Percentiles rank a stretch among this genome's conserved stretches.
Evolutionary conservation across 2,797 vertebrate genomes (phyloP).

Genomic region (Arnoldichthys spilopterus): DNA sequence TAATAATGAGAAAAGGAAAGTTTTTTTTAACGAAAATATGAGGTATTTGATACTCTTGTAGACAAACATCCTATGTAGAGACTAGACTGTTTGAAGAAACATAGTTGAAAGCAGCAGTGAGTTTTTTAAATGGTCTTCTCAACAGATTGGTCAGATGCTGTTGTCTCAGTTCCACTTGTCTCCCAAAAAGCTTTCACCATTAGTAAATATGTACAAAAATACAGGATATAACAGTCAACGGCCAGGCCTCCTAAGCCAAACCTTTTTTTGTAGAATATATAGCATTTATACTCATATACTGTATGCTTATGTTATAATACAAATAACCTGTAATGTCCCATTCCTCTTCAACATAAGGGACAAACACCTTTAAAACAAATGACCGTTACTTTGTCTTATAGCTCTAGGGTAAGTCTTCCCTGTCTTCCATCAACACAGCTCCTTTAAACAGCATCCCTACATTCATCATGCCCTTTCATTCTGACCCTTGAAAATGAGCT

Average conservation of each 20-base stretch:
- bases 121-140: conserved; percentile 3
- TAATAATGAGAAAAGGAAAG: conserved; percentile 16
- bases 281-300: conserved; percentile 37
- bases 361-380: conserved; percentile 12
- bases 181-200: conserved; percentile 34
- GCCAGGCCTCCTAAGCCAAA: conserved; percentile 1
- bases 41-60: conserved; percentile 46
- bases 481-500: conserved; percentile 1
- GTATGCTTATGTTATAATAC: conserved; percentile 34
- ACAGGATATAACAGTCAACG: conserved; percentile 58
- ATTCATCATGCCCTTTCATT: background rate
- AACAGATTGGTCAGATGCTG: background rate
- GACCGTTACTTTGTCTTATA: background rate
- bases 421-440: background rate
- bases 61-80: conserved; percentile 12
- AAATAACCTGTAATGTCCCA: conserved; percentile 21
- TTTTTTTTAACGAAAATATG: conserved; percentile 16
- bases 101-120: conserved; percentile 3
- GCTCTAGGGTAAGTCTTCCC: background rate
- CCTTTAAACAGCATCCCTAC: background rate
- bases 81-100: conserved; percentile 6
- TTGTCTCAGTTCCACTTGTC: conserved; percentile 7
- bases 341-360: background rate
- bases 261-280: conserved; percentile 36
- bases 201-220: conserved; percentile 62